phyloP scores from a whole-genome alignment of 2,888 invertebrate species.

The Ectobius pallidus region DNA sequence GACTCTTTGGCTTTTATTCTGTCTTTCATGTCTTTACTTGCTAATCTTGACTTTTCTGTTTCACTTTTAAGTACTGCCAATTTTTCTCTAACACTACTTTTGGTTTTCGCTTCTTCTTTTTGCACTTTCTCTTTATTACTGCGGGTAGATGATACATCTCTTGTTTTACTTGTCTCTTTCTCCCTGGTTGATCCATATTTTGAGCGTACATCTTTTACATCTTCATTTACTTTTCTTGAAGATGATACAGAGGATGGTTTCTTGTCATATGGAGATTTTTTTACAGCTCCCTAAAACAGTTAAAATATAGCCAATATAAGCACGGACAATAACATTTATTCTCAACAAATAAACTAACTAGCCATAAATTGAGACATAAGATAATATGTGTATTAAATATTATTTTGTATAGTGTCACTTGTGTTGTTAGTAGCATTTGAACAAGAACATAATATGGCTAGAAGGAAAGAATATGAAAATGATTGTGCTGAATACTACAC shows the following conservation, averaged over 20 bases:
- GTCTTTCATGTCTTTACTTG: not conserved
- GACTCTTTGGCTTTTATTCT: not conserved
- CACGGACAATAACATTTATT: too few relatives aligned
- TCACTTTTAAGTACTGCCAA: not conserved
- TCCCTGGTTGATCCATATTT: not conserved
- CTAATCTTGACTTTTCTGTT: not conserved
- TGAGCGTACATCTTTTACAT: slow-evolving; percentile 12
- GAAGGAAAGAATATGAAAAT: too few relatives aligned
- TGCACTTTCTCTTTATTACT: not conserved
- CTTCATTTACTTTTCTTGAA: slow-evolving; percentile 7
- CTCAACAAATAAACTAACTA: too few relatives aligned
- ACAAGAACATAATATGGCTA: too few relatives aligned
- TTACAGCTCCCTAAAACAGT: slow-evolving; percentile 8
- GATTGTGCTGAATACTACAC: too few relatives aligned
- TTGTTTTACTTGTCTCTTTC: not conserved
- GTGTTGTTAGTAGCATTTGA: too few relatives aligned
- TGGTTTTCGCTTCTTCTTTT: not conserved
- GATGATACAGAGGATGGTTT: not conserved
- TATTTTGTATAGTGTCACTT: too few relatives aligned
- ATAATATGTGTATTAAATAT: too few relatives aligned
- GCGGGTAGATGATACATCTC: not conserved
- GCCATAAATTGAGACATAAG: too few relatives aligned
- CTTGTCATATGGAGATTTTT: slow-evolving; percentile 3
- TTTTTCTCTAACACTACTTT: not conserved
- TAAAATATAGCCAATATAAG: not conserved